Conservation (phyloP, 2,888 invertebrate species). For the Ophioninae sp. region DNA sequence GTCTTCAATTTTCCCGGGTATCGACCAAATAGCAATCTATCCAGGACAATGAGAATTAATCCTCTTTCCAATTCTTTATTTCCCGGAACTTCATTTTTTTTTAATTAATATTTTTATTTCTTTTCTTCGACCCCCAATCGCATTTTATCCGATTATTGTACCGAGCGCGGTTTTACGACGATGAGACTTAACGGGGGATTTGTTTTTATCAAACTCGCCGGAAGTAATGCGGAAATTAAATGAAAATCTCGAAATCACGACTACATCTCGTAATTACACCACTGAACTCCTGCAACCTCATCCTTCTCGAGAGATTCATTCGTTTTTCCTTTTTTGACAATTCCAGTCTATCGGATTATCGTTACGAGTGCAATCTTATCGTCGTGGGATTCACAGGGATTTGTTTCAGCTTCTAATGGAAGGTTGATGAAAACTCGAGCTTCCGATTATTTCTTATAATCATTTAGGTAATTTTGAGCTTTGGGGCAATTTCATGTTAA, state of each 20-base stretch:
- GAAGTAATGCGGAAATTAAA: neutral
- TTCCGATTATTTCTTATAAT: neutral
- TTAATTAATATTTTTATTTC: neutral
- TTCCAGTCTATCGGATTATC: neutral
- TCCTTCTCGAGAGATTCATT: neutral
- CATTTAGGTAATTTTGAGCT: neutral
- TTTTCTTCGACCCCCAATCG: neutral
- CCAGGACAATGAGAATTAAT: slow-evolving; percentile 15
- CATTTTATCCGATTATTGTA: neutral
- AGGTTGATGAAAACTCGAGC: neutral
- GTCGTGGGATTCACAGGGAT: neutral
- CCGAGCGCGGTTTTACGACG: neutral
- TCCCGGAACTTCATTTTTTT: neutral
- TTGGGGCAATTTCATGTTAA: neutral
- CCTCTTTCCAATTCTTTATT: neutral
- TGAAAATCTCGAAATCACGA: slow-evolving; percentile 8
- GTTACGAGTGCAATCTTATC: neutral
- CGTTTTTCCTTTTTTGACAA: neutral
- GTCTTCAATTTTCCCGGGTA: slow-evolving; percentile 84
- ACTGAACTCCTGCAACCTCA: neutral
- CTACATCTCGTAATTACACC: neutral
- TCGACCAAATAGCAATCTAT: slow-evolving; percentile 87
- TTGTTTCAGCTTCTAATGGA: neutral
- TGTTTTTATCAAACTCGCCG: neutral
- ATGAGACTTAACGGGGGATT: neutral